Base-by-base conservation (phyloP, 2,113 vertebrate species). In the Catharus bicknelli region DNA sequence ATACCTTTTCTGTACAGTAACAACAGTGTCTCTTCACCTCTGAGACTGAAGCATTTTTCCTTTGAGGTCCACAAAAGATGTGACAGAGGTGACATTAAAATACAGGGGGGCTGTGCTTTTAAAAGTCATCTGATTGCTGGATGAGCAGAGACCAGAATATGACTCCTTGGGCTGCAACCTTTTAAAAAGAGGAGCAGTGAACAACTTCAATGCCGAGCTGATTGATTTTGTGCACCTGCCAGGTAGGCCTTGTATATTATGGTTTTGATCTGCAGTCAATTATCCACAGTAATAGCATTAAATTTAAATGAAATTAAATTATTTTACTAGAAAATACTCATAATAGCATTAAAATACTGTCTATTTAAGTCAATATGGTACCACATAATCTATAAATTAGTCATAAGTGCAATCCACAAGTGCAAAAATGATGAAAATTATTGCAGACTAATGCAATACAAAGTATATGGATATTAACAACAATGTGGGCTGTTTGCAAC, bases 301-400 rank as follows among this genome's bases (percentile, higher is more conserved):
- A 93, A 95, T 89, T 57, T 72, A 77, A 94, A 23, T 74, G 11
- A 62, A 95, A 96, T 95, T 94, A 94, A 92, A 72, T 82, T 34
- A 74, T 93, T 92, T 93, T 87, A 96, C 76, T 91, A 92, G 59
- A 62, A 90, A 96, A 93, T 83, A 45, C 23, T 95, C 61, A 68
- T 88, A 95, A 95, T 72, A 58, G 53, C 91, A 96, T 94, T 77
- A 93, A 94, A 95, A 96, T 81, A 68, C 69, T 93, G 83, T 90
- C 45, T 58, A 57, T 74, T 78, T 93, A 95, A 96, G 93, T 97
- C 38, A 96, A 85, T 93, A 86, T 76, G 36, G 81, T 70, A 88
- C 48, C 91, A 83, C 83, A 90, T 34, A 94, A 90, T 90, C 55
- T 69, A 62, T 92, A 92, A 93, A 86, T 96, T 93, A 84, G 51